Evolutionary conservation across 1,140 invertebrate species (phyloP).

Genomic region (Cardiocondyla obscurior): DNA sequence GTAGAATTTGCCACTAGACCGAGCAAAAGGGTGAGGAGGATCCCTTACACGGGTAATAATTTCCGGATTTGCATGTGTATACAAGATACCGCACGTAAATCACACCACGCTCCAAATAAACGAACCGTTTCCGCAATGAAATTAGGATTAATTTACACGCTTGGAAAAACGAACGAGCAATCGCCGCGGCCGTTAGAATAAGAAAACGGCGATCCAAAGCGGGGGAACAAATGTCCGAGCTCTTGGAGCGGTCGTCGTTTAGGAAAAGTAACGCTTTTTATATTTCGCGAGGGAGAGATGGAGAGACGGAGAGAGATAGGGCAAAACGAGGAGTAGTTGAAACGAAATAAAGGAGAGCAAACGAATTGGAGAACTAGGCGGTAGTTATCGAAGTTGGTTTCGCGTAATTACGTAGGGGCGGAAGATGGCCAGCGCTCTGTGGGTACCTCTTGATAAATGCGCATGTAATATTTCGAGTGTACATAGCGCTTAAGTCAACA

Average conservation of each 20-base stretch:
- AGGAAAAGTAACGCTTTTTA: neutral
- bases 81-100: slow-evolving; percentile 14
- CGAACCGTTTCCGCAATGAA: neutral
- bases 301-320: neutral
- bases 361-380: neutral
- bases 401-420: slow-evolving; percentile 37
- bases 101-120: slow-evolving; percentile 5
- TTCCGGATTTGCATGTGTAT: slow-evolving; percentile 44
- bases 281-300: neutral
- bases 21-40: slow-evolving; percentile 28
- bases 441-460: slow-evolving; percentile 16
- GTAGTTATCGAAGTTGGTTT: slow-evolving; percentile 4
- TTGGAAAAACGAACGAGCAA: neutral
- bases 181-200: neutral
- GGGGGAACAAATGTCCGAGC: neutral
- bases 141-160: slow-evolving; percentile 15
- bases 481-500: slow-evolving; percentile 34
- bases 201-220: neutral
- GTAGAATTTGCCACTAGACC: slow-evolving; percentile 21
- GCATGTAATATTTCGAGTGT: slow-evolving; percentile 55
- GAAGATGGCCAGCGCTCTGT: neutral
- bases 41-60: slow-evolving; percentile 35
- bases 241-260: neutral
- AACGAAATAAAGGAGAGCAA: slow-evolving; percentile 22
- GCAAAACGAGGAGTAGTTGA: neutral